Percentiles rank a stretch among this genome's conserved stretches.
Evolutionary conservation across 2,888 invertebrate genomes (phyloP).

Genomic region (Himalopsyche kuldschensis): DNA sequence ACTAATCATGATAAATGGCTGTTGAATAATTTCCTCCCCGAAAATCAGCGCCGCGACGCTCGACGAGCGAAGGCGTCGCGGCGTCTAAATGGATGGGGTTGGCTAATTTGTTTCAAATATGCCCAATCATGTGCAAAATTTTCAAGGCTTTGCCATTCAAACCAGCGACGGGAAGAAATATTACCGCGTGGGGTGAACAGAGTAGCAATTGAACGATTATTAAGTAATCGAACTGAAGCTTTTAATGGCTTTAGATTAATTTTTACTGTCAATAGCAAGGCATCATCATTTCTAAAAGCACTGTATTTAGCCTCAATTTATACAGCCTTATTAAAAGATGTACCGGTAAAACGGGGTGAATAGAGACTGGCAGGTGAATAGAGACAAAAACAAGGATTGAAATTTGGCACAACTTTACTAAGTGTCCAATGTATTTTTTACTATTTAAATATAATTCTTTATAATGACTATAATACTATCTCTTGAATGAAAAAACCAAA

Average conservation of each 20-base stretch:
- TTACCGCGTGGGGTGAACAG: background rate
- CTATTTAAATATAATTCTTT: no score
- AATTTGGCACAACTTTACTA: no score
- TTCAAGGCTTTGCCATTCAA: background rate
- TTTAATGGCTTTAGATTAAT: background rate
- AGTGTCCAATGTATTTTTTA: no score
- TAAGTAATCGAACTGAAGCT: background rate
- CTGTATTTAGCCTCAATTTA: no score
- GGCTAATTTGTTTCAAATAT: slow-evolving; percentile 39
- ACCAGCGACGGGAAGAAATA: background rate
- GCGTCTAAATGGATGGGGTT: background rate
- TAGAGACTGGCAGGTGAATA: no score
- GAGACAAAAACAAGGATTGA: no score
- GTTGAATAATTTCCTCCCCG: slow-evolving; percentile 3
- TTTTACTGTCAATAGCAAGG: background rate
- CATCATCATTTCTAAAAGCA: no score
- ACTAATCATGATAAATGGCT: background rate
- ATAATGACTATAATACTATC: no score
- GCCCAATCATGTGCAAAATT: slow-evolving; percentile 33
- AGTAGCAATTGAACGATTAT: background rate
- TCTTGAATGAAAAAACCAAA: no score
- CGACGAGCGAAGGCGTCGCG: background rate
- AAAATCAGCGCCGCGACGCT: background rate
- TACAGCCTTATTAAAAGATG: no score
- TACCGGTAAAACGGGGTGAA: no score